Evolutionary conservation across 2,888 invertebrate species (phyloP), one percentile per base, ranked within the genome.

Genomic region (Philopedon plagiatum): DNA sequence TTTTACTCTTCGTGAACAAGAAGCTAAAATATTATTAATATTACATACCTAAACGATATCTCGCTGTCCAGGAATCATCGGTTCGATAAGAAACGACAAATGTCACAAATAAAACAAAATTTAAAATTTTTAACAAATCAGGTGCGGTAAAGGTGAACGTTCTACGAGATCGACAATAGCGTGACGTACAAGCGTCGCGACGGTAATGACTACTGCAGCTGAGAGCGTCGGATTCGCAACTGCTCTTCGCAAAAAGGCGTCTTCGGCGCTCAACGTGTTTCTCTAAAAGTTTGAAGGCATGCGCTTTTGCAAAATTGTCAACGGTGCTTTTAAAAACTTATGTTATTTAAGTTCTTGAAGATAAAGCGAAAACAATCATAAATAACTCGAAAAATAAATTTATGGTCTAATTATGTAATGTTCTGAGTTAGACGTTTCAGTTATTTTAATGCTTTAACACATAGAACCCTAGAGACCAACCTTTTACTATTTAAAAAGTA

Each of bases 201-300:
- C 44, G 64, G 41, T 29, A 56, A 32, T 64, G 39, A 23, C 39
- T 46, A 32, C 63, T 58, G 66, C 49, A 58, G 58, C 34, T 46
- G 37, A 57, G 63, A 63, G 70, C 57, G 58, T 62, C 70, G 70
- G 29, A 61, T 63, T 70, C 70, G 70, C 70, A 70, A 70, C 70
- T 70, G 70, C 34, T 70, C 63, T 70, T 63, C 29, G 63, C 63
- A 13, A 70, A 56, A 64, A 70, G 70, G 63, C 70, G 68, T 68
- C 68, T 68, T 68, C 61, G 46, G 39, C 60, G 62, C 54, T 54
- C 56, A 69, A 61, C 69, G 69, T 62, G 57, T 69, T 15, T 61
- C 62, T 69, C 44, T 49, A 57, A 69, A 69, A 70, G 46, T 70
- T 70, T 63, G 11, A 58, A 29, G 63, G 19, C 70, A 70, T 70